Evolutionary conservation across 2,797 vertebrate species (phyloP), one percentile per base, ranked within the genome.

Genomic region (Xerus rutilus): DNA sequence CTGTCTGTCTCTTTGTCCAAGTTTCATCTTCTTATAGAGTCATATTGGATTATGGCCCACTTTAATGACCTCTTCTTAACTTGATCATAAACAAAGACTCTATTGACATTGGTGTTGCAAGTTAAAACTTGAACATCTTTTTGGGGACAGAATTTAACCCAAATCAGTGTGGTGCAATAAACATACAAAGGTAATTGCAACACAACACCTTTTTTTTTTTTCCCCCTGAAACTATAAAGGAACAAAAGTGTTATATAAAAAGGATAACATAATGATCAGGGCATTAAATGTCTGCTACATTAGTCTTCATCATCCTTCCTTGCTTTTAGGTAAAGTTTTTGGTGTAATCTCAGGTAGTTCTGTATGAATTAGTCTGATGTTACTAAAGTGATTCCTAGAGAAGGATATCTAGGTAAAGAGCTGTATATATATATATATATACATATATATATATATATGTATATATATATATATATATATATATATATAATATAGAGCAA

Each of bases 61-160:
- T 28, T 32, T 72, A 28, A 57, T 77, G 67, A 72, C 45, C 35
- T 88, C 23, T 69, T 79, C 43, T 81, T 92, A 89, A 49, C 23
- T 15, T 72, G 59, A 25, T 59, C 28, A 82, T 67, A 32, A n/a
- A 2, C 7, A 69, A 54, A 93, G 35, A 86, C 25, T 12, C 17
- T 59, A 15, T 81, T 92, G 92, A 49, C 59, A 97, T 15, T 88
- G 39, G 6, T 74, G 64, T 14, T 94, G 12, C 21, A 77, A 76
- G 23, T 69, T 81, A 78, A 85, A 85, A 35, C 15, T 62, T 25
- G 25, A 78, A 52, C 8, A 7, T 85, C 45, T 79, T 78, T 93
- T 78, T 30, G 4, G 39, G 47, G 21, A 21, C 32, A 10, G 1
- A 67, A 28, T 47, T 89, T 78, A 86, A 25, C 12, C 35, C 9